Evolutionary conservation across 2,797 vertebrate species (phyloP), one percentile per base, ranked within the genome.

Genomic region (Mormyrus proboscirostris): DNA sequence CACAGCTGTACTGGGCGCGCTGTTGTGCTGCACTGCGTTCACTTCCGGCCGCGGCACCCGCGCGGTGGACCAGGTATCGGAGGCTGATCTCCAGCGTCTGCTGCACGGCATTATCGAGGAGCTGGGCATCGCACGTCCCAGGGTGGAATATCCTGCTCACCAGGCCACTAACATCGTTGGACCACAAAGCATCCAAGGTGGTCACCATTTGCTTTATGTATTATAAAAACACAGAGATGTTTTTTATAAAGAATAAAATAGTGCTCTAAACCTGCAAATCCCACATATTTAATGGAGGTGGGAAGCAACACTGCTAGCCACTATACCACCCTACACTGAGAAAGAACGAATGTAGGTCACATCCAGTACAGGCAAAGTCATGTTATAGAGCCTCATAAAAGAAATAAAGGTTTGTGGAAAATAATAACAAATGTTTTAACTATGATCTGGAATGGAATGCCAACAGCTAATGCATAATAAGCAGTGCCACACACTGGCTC

Each of bases 21-120:
- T 98, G 89, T 89, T 95, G 0, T 93, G 94, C 89, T 93, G 95
- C 90, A 95, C 94, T 91, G 92, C 94, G 86, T 90, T 94, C 10
- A 93, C 95, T 86, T 93, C 94, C 2, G 96, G 96, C 91, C 97
- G 97, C 90, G 97, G 95, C 92, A 93, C 96, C 2, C 96, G 96
- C 90, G 96, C 95, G n/a, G 94, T 95, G 2, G 97, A 97, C 93
- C 95, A 96, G 91, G 97, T 98, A 91, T 98, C 98, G 0, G 98
- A 99, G 92, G 96, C 96, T 87, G 97, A 99, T 89, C 97, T 99
- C 92, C 98, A 99, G 95, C 97, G 98, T 88, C 96, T 99, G 1
- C 97, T 99, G 83, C 98, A 99, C 89, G 98, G 98, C 1, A 97
- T 99, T 82, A 99, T 99, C 98, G 98, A 99, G 93, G 98, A 99